Evolutionary conservation across 2,888 invertebrate species (phyloP).

Genomic region (Brenthis ino): DNA sequence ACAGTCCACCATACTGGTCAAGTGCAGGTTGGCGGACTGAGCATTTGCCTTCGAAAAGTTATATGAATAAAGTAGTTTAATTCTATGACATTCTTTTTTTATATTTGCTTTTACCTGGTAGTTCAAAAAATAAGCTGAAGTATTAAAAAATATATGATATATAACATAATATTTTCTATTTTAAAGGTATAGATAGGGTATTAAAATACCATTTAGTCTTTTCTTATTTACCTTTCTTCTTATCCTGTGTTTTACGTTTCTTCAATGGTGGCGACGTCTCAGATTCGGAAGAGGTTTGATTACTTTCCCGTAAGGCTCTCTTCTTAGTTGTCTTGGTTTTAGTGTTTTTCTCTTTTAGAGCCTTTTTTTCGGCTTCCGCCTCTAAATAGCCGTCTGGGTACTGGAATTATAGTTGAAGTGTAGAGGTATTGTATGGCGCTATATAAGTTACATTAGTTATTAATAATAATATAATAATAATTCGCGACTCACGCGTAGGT

Average conservation of each 20-base stretch:
- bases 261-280: slow-evolving; percentile 52
- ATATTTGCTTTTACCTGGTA: not conserved
- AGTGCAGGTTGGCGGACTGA: too few relatives aligned
- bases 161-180: not conserved
- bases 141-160: not conserved
- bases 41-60: too few relatives aligned
- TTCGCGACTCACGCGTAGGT: too few relatives aligned
- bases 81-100: too few relatives aligned
- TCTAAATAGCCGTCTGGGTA: slow-evolving; percentile 89
- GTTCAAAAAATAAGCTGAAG: not conserved
- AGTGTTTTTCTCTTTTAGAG: slow-evolving; percentile 53
- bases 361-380: slow-evolving; percentile 80
- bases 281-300: slow-evolving; percentile 43
- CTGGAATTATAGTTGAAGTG: slow-evolving; percentile 53
- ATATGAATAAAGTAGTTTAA: too few relatives aligned
- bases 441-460: not conserved
- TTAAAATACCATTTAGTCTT: not conserved
- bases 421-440: not conserved
- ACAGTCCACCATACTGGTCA: too few relatives aligned
- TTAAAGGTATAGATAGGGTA: slow-evolving; percentile 16
- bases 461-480: too few relatives aligned
- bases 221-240: slow-evolving; percentile 33
- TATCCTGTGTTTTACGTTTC: slow-evolving; percentile 41
- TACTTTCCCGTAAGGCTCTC: slow-evolving; percentile 16
- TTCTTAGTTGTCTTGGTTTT: slow-evolving; percentile 42